Percentiles rank a stretch among this genome's conserved stretches.
These are phyloP conservation scores for Drosophila repletoides DNA, from an alignment of 1,140 invertebrate genomes.

Conservation along the genomic window DNA sequence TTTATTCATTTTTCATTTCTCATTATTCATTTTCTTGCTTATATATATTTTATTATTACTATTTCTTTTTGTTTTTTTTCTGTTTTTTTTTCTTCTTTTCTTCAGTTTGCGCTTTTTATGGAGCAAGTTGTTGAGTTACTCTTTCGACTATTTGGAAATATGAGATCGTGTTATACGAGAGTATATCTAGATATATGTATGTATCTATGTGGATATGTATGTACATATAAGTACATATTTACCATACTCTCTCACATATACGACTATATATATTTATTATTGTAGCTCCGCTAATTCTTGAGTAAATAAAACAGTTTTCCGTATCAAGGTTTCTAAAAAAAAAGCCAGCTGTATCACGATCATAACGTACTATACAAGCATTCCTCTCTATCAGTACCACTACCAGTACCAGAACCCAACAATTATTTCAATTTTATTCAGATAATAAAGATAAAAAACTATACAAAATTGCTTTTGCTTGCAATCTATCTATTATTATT, in stretches of 20 bases:
- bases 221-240: background rate
- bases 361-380: too few species aligned
- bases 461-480: too few species aligned
- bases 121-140: slow-evolving; percentile 33
- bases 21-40: slow-evolving; percentile 53
- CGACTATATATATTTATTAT: slow-evolving; percentile 20
- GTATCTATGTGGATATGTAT: background rate
- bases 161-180: slow-evolving; percentile 17
- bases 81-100: slow-evolving; percentile 28
- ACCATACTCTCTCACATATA: background rate
- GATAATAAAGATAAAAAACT: background rate
- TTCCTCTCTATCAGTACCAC: too few species aligned
- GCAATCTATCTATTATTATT: too few species aligned
- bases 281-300: slow-evolving; percentile 34
- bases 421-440: slow-evolving; percentile 8
- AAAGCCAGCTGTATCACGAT: too few species aligned
- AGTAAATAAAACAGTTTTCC: slow-evolving; percentile 28
- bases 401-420: too few species aligned
- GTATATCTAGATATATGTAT: slow-evolving; percentile 1
- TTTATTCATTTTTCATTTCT: slow-evolving; percentile 30
- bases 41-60: too few species aligned
- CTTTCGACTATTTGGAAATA: slow-evolving; percentile 25
- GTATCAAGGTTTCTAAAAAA: slow-evolving; percentile 29
- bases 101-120: slow-evolving; percentile 45
- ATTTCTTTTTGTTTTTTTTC: slow-evolving; percentile 35